A percentile compares a stretch with the other conserved stretches of the same genome.
Conservation (phyloP, 2,113 vertebrate species). For the Bucco capensis region DNA sequence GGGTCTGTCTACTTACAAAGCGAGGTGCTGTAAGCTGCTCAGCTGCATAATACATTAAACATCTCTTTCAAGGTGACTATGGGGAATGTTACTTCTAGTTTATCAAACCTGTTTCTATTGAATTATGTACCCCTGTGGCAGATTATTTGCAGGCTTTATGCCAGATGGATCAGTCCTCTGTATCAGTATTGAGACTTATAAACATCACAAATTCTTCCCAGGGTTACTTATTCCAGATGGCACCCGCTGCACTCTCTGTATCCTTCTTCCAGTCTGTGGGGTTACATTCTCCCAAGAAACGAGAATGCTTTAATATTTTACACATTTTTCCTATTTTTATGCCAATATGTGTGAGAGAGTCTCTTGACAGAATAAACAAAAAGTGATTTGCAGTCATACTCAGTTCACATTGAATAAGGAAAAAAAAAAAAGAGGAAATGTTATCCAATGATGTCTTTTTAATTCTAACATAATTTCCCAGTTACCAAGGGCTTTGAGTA, state of each 20-base stretch:
- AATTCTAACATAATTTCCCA: not conserved
- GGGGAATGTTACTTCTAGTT: not conserved
- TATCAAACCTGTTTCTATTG: not conserved
- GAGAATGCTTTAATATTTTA: not conserved
- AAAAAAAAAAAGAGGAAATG: not conserved
- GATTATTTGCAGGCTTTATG: slow-evolving; percentile 18
- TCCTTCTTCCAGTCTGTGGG: slow-evolving; percentile 2
- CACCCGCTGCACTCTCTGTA: not conserved
- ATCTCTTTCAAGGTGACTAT: not conserved
- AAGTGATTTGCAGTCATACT: not conserved
- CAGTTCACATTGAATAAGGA: not conserved
- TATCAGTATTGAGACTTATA: slow-evolving; percentile 18
- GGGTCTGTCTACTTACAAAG: not conserved
- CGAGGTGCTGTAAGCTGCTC: not conserved
- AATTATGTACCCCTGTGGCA: slow-evolving; percentile 20
- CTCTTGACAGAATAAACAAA: slow-evolving; percentile 5
- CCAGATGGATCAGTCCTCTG: slow-evolving; percentile 45
- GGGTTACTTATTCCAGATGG: slow-evolving; percentile 49
- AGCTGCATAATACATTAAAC: not conserved
- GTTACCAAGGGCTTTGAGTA: not conserved
- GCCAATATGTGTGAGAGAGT: not conserved
- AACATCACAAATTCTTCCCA: slow-evolving; percentile 42
- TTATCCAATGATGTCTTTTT: not conserved
- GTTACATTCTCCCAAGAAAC: slow-evolving; percentile 13
- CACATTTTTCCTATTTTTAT: slow-evolving; percentile 14